phyloP scores from a whole-genome alignment of 1,140 invertebrate species.

The Lethocerus indicus region DNA sequence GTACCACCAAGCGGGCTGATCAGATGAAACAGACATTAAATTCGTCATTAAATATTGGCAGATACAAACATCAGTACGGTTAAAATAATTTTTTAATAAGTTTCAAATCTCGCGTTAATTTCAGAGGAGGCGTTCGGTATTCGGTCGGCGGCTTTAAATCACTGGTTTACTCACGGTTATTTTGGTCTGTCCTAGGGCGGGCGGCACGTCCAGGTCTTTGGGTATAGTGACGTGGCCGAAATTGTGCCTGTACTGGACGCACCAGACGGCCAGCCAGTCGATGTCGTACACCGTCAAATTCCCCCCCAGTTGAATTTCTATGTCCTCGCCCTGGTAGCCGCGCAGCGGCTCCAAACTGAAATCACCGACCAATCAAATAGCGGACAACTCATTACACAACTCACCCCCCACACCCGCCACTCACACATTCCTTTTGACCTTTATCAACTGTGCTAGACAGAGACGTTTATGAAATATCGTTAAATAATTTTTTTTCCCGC shows the following conservation, averaged over 20 bases:
- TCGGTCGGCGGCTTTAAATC: too few species aligned
- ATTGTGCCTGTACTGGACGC: slow-evolving; percentile 68
- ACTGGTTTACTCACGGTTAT: slow-evolving; percentile 49
- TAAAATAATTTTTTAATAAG: background rate
- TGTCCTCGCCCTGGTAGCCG: slow-evolving; percentile 76
- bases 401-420: too few species aligned
- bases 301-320: slow-evolving; percentile 71
- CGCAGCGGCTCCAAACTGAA: slow-evolving; percentile 53
- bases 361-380: too few species aligned
- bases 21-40: slow-evolving; percentile 5
- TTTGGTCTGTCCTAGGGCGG: slow-evolving; percentile 72
- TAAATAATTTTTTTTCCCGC: too few species aligned
- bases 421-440: too few species aligned
- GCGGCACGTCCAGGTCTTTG: slow-evolving; percentile 74
- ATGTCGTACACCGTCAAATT: slow-evolving; percentile 79
- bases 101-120: too few species aligned
- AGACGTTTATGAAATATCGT: too few species aligned
- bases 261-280: slow-evolving; percentile 84
- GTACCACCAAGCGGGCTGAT: slow-evolving; percentile 74
- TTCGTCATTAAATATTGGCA: background rate
- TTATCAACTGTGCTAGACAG: too few species aligned
- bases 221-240: slow-evolving; percentile 82
- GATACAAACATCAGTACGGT: background rate
- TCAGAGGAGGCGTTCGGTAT: too few species aligned
- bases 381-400: too few species aligned